Evolutionary conservation across 1,140 invertebrate species (phyloP).

Genomic region (Drosophila elegans): DNA sequence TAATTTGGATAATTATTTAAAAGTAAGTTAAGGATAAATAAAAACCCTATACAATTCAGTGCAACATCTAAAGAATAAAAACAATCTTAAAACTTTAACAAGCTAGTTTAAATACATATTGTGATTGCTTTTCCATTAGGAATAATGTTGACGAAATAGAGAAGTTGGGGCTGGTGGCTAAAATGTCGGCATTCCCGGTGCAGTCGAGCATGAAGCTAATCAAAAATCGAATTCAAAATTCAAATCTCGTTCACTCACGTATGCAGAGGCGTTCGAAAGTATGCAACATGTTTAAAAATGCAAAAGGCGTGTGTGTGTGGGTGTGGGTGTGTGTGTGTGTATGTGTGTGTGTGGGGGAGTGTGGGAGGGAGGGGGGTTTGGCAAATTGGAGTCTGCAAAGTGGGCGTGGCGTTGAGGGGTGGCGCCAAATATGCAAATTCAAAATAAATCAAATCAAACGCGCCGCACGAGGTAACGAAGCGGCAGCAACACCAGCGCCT

Average conservation of each 20-base stretch:
- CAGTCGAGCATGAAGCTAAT: conserved; percentile 49
- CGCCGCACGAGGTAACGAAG: conserved; percentile 77
- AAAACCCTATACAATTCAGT: too few relatives aligned
- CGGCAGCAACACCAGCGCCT: conserved; percentile 76
- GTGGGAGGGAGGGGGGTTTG: too few relatives aligned
- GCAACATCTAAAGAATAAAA: too few relatives aligned
- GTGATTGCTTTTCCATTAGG: not conserved
- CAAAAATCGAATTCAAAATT: conserved; percentile 59
- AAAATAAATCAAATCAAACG: conserved; percentile 82
- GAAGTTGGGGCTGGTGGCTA: too few relatives aligned
- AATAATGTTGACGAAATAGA: not conserved
- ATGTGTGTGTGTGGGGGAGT: too few relatives aligned
- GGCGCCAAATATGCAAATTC: conserved; percentile 76
- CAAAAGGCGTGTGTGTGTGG: conserved; percentile 18
- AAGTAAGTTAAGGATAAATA: too few relatives aligned
- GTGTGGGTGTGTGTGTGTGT: too few relatives aligned
- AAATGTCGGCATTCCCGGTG: conserved; percentile 7
- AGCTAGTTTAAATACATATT: not conserved
- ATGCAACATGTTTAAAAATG: conserved; percentile 78
- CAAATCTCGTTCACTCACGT: conserved; percentile 56
- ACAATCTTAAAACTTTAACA: too few relatives aligned
- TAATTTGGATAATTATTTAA: too few relatives aligned
- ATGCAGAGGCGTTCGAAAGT: conserved; percentile 71
- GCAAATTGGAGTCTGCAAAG: not conserved
- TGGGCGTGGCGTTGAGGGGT: not conserved